Conservation (phyloP, 2,888 invertebrate genomes). For the Uropetala carovei region DNA sequence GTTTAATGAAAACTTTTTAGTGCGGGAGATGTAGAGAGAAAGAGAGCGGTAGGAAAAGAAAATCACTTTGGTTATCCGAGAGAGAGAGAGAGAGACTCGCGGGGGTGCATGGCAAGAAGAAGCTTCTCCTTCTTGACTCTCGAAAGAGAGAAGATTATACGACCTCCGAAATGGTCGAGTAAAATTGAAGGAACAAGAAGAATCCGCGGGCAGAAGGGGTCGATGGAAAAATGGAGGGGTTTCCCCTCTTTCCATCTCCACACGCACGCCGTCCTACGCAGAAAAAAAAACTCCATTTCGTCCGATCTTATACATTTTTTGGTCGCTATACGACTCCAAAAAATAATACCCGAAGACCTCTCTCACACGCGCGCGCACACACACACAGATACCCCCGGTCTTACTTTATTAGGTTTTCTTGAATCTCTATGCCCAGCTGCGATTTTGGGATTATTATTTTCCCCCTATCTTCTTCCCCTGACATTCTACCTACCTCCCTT, state of each 20-base stretch:
- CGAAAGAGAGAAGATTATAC: background rate
- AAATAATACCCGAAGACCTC: background rate
- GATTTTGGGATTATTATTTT: constrained; percentile 19
- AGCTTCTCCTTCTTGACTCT: background rate
- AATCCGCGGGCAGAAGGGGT: too few species aligned
- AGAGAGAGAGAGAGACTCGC: too few species aligned
- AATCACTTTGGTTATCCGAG: background rate
- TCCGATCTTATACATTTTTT: background rate
- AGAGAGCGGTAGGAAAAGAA: background rate
- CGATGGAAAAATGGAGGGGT: too few species aligned
- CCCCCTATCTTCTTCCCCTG: background rate
- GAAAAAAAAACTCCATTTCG: background rate
- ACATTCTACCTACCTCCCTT: background rate
- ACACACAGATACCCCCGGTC: background rate
- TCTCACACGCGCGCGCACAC: too few species aligned
- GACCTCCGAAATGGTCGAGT: background rate
- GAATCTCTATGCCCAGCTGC: constrained; percentile 18
- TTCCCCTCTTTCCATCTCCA: background rate
- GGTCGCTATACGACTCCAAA: constrained; percentile 13
- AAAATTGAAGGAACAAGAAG: too few species aligned
- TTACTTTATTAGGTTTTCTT: constrained; percentile 30
- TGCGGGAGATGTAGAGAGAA: background rate
- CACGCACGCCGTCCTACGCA: background rate
- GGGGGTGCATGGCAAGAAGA: background rate
- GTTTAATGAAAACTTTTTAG: constrained; percentile 21